Base-by-base conservation (phyloP, 2,797 vertebrate species). In the Pseudopleuronectes americanus region DNA sequence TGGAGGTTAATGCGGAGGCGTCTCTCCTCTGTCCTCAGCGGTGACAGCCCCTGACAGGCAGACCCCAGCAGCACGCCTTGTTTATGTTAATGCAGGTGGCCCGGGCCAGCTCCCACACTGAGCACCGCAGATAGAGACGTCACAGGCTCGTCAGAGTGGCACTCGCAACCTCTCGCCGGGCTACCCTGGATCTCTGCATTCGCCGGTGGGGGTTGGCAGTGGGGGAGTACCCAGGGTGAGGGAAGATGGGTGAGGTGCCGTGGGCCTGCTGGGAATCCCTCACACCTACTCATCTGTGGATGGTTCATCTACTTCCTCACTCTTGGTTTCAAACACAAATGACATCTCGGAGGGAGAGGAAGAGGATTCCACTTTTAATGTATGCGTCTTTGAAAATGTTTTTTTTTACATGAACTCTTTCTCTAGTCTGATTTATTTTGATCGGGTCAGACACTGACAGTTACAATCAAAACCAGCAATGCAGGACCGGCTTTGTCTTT, bases 31-130 rank as follows among this genome's bases (percentile, higher is more conserved):
- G 84, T 87, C 85, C 87, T 89, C 84, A 51, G 33, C 51, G 53
- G 83, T 92, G 91, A 92, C 90, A 87, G 89, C 81, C 83, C 76
- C 87, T 92, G 91, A 91, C 91, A 90, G 89, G 87, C 80, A 51
- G 84, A 83, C 84, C 87, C 87, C 84, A 76, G 81, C 84, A 84
- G 85, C 78, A 79, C 67, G 77, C 85, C 88, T 84, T 90, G 87
- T 92, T 92, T 92, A 92, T 93, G 93, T 77, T 90, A 93, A 93
- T 91, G 85, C 6, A 10, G 67, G 81, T 67, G 78, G 83, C 83
- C 87, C 1, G 69, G 78, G 82, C 81, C 84, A 64, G 76, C 74
- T 84, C 83, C 75, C 86, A 83, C 79, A 26, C 86, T 67, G 88
- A 74, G 85, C 76, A 2, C 38, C 68, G 4, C 74, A 75, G 87